Evolutionary conservation across 2,888 invertebrate species (phyloP), one percentile per base, ranked within the genome.

Genomic region (Meghimatium bilineatum): DNA sequence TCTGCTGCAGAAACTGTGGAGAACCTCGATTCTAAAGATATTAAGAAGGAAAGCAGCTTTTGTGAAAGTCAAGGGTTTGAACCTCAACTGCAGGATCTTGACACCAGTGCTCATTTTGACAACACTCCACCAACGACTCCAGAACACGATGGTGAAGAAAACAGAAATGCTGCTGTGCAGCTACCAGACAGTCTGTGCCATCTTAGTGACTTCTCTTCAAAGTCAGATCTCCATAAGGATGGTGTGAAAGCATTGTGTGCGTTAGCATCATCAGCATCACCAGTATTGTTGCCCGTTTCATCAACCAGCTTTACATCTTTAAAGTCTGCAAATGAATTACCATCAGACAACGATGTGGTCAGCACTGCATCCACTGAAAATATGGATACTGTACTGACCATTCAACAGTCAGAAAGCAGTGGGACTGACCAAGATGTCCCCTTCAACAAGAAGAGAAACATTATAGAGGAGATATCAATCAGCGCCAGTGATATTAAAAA

Each of bases 81-180:
- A 72, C 85, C 81, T 36, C 83, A 81, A 52, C 34, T 77, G 26
- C 81, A 83, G 23, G 38, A 71, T 66, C 84, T 69, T 86, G 87
- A 83, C 78, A 74, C 82, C 66, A 82, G 84, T 84, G 88, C 89
- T 82, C 81, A 89, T 71, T 86, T 89, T 87, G 96, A 96, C 92
- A 96, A 96, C 94, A 96, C 97, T 86, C 96, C 97, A 75, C 96
- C 97, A 36, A 96, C 96, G 74, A 96, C 97, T n/a, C 96, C 97
- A 1, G 97, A 96, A 91, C 96, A 96, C 85, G 90, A 91, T 60
- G 38, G 38, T 26, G 71, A 71, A 26, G 87, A 87, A 23, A 76
- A 85, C 20, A 76, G 81, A 23, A 67, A 71, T 32, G 87, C 83
- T 69, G 74, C 86, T 20, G 78, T 79, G 1, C 75, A 84, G n/a